Evolutionary conservation across 2,888 invertebrate genomes (phyloP).

Genomic region (Eumacrocentrus americanus): DNA sequence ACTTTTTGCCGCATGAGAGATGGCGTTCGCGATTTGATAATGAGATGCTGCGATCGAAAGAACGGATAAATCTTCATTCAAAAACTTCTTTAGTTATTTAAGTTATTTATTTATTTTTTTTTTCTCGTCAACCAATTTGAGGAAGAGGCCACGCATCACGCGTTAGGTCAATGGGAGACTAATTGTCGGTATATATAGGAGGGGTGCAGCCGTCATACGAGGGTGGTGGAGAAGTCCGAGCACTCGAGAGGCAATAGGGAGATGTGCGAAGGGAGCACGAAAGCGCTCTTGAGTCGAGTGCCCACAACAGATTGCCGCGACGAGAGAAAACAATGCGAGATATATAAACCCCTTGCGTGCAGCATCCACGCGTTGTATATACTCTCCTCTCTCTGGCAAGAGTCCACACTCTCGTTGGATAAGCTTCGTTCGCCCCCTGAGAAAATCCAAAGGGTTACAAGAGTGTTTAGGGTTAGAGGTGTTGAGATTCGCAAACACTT

Average conservation of each 20-base stretch:
- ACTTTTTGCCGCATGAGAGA: too few species aligned
- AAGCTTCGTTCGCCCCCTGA: slow-evolving; percentile 24
- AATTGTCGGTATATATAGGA: slow-evolving; percentile 49
- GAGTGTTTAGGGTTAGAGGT: too few species aligned
- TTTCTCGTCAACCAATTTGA: background rate
- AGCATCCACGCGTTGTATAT: too few species aligned
- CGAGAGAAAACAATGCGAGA: slow-evolving; percentile 53
- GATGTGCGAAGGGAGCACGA: slow-evolving; percentile 43
- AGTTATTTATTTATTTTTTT: too few species aligned
- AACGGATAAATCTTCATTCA: too few species aligned
- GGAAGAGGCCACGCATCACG: slow-evolving; percentile 22
- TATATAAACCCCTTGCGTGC: slow-evolving; percentile 26
- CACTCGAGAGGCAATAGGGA: slow-evolving; percentile 47
- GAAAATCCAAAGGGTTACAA: slow-evolving; percentile 21
- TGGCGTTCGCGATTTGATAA: too few species aligned
- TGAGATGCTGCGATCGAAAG: too few species aligned
- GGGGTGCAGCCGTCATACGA: slow-evolving; percentile 34
- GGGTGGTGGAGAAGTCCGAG: slow-evolving; percentile 51
- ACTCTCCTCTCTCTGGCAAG: slow-evolving; percentile 1
- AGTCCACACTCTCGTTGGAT: slow-evolving; percentile 1
- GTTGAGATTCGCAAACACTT: too few species aligned
- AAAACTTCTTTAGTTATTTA: too few species aligned
- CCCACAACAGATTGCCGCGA: slow-evolving; percentile 57
- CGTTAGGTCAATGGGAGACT: slow-evolving; percentile 53
- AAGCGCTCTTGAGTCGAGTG: slow-evolving; percentile 55